A percentile compares a stretch with the other conserved stretches of the same genome.
These are phyloP conservation scores for Lasius platythorax DNA, from an alignment of 2,888 invertebrate genomes.

Conservation along the genomic window DNA sequence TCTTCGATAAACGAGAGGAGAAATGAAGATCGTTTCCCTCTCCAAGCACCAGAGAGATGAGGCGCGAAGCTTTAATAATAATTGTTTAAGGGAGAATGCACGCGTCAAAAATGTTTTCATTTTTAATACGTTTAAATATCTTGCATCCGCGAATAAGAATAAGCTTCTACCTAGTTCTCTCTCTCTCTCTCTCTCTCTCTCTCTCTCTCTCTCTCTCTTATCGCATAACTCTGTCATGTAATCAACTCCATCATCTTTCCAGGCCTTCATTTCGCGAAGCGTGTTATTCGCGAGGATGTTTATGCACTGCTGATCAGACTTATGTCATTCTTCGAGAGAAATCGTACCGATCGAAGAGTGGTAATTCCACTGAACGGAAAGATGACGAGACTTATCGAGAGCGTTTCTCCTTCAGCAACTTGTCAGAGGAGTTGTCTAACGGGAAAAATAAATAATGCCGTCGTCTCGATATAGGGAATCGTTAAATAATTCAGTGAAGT, in stretches of 20 bases:
- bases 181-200: neutral
- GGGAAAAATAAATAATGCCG: neutral
- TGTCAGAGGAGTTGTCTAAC: neutral
- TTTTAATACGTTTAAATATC: neutral
- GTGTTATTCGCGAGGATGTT: constrained; percentile 5
- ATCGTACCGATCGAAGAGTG: neutral
- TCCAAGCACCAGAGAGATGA: neutral
- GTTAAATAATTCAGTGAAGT: constrained; percentile 1
- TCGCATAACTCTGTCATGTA: neutral
- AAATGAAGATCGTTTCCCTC: neutral
- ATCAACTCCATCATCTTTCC: neutral
- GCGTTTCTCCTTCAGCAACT: constrained; percentile 14
- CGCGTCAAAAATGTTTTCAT: neutral
- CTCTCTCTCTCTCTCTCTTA: neutral
- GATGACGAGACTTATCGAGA: neutral
- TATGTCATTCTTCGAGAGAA: neutral
- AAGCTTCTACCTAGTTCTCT: neutral
- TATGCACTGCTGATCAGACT: neutral
- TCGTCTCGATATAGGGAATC: neutral
- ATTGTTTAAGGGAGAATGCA: neutral
- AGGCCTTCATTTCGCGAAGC: neutral
- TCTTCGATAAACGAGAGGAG: constrained; percentile 47
- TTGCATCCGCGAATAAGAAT: neutral
- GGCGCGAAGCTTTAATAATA: constrained; percentile 1
- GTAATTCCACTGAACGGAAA: neutral